Conservation (phyloP, 2,113 vertebrate species). For the Numida meleagris region DNA sequence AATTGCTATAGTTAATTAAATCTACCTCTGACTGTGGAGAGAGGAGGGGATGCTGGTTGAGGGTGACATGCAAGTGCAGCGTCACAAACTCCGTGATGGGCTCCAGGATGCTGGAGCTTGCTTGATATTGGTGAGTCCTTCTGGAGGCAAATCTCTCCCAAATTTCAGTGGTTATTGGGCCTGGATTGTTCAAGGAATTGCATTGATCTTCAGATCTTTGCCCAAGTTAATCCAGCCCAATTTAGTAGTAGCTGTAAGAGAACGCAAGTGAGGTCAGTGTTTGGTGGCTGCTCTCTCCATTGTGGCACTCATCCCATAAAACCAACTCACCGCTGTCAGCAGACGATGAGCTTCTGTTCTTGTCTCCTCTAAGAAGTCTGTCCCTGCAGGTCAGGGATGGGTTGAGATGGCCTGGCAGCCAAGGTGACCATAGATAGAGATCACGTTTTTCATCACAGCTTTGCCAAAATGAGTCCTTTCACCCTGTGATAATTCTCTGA, state of each 20-base stretch:
- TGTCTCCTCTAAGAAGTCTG: background rate
- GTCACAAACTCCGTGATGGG: background rate
- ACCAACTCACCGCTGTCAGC: background rate
- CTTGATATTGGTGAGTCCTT: background rate
- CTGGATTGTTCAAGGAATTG: background rate
- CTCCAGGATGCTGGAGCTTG: background rate
- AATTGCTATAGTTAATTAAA: conserved; percentile 39
- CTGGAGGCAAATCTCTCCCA: background rate
- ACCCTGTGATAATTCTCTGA: background rate
- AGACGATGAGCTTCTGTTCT: background rate
- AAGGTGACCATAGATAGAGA: background rate
- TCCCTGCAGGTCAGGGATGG: background rate
- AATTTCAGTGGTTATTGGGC: background rate
- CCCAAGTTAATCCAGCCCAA: background rate
- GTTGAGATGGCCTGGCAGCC: background rate
- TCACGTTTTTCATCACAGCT: background rate
- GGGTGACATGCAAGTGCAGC: background rate
- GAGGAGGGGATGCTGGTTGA: background rate
- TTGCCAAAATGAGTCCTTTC: background rate
- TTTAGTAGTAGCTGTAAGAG: background rate
- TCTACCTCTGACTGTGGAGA: background rate
- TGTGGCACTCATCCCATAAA: background rate
- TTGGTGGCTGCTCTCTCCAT: background rate
- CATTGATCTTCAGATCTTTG: background rate
- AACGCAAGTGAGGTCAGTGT: background rate